A percentile compares a stretch with the other conserved stretches of the same genome.
Conservation (phyloP, 2,797 vertebrate species). For the Hafferia zeledoni region DNA sequence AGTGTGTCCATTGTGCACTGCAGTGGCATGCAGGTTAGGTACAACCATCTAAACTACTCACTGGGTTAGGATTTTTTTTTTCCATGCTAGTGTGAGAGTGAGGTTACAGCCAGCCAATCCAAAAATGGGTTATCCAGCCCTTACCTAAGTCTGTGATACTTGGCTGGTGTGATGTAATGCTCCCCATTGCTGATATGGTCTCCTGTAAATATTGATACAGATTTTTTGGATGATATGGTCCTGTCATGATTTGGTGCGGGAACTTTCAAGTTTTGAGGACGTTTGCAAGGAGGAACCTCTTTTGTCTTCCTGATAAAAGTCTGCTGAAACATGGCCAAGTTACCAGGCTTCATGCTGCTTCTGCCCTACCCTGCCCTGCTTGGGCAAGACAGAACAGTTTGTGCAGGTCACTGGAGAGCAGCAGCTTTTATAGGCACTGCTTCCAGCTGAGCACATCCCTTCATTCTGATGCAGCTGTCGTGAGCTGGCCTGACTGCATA, state of each 20-base stretch:
- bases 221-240: not conserved
- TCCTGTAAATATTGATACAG: not conserved
- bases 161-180: not conserved
- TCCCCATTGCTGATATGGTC: not conserved
- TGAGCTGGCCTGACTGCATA: not conserved
- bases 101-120: not conserved
- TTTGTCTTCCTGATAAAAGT: not conserved
- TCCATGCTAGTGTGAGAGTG: not conserved
- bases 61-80: not conserved
- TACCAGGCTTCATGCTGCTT: not conserved
- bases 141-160: not conserved
- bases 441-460: not conserved
- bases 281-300: not conserved
- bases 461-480: not conserved
- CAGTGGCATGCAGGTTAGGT: not conserved
- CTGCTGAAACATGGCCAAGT: not conserved
- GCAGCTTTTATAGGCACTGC: not conserved
- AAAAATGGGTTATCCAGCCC: not conserved
- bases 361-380: not conserved
- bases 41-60: not conserved
- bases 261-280: not conserved
- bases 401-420: not conserved
- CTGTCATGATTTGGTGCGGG: not conserved
- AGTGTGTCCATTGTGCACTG: rapidly evolving
- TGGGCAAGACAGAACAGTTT: not conserved